A percentile compares a stretch with the other conserved stretches of the same genome.
phyloP scores from a whole-genome alignment of 2,797 vertebrate genomes.

The Anguilla obscura region DNA sequence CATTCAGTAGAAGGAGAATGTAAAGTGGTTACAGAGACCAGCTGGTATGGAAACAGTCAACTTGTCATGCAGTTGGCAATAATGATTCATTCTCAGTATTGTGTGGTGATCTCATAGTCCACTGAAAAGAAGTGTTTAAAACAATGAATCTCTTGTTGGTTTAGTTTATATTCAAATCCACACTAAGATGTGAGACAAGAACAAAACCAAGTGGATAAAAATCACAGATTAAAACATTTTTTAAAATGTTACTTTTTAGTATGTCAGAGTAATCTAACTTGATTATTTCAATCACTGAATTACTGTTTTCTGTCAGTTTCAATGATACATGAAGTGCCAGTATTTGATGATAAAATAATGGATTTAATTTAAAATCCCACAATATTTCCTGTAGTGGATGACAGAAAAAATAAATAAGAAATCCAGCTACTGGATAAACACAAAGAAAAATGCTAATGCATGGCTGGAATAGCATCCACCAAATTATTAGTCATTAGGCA shows the following conservation, averaged over 20 bases:
- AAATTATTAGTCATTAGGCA: background rate
- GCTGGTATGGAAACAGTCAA: background rate
- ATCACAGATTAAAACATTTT: background rate
- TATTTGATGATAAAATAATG: background rate
- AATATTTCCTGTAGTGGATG: background rate
- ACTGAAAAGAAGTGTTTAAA: background rate
- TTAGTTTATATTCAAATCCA: background rate
- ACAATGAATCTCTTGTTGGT: background rate
- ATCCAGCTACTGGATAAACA: background rate
- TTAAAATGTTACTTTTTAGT: background rate
- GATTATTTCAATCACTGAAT: background rate
- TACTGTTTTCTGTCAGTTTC: background rate
- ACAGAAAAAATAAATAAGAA: background rate
- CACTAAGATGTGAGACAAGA: background rate
- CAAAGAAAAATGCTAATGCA: background rate
- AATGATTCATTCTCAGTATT: background rate
- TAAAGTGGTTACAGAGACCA: background rate
- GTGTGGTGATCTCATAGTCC: background rate
- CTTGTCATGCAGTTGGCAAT: background rate
- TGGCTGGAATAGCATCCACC: background rate
- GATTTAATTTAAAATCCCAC: background rate
- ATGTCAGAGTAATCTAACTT: background rate
- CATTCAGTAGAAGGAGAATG: background rate
- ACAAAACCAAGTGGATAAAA: background rate
- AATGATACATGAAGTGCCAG: background rate